These are phyloP conservation scores for Bradysia coprophila DNA, from an alignment of 1,140 invertebrate genomes.

Conservation along the genomic window DNA sequence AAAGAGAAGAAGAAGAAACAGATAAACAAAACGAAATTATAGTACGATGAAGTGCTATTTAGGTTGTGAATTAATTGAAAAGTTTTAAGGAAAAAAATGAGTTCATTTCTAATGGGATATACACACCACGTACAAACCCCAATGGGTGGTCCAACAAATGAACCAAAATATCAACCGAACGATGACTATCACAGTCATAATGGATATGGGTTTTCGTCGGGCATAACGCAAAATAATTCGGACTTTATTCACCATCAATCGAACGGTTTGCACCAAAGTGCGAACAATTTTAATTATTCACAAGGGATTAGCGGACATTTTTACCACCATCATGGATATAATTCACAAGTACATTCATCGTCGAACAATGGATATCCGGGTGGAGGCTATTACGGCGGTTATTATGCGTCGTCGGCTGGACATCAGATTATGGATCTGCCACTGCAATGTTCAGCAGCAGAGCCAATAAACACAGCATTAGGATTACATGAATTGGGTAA, in stretches of 20 bases:
- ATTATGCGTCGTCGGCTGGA: conserved; percentile 10
- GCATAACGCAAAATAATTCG: conserved; percentile 8
- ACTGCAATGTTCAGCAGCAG: conserved; percentile 20
- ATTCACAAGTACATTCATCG: conserved; percentile 1
- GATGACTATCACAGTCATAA: conserved; percentile 24
- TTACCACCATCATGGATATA: conserved; percentile 11
- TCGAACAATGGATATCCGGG: conserved; percentile 2
- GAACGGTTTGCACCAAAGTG: conserved; percentile 8
- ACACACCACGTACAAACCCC: conserved; percentile 26
- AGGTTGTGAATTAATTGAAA: neutral
- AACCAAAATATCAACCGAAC: conserved; percentile 22
- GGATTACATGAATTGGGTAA: conserved; percentile 22
- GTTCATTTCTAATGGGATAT: conserved; percentile 25
- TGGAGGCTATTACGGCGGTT: conserved; percentile 20
- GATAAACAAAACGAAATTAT: neutral
- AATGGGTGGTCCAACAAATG: conserved; percentile 18
- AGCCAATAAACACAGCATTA: conserved; percentile 21
- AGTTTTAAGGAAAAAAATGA: conserved; percentile 11
- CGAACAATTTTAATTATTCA: conserved; percentile 3
- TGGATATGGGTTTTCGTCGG: conserved; percentile 8
- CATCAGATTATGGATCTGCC: conserved; percentile 22
- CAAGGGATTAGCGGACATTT: conserved; percentile 5
- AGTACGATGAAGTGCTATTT: neutral
- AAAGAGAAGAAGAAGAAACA: too few species aligned
- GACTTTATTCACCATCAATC: conserved; percentile 12